Evolutionary conservation across 2,797 vertebrate species (phyloP).

Genomic region (Salarias fasciatus): DNA sequence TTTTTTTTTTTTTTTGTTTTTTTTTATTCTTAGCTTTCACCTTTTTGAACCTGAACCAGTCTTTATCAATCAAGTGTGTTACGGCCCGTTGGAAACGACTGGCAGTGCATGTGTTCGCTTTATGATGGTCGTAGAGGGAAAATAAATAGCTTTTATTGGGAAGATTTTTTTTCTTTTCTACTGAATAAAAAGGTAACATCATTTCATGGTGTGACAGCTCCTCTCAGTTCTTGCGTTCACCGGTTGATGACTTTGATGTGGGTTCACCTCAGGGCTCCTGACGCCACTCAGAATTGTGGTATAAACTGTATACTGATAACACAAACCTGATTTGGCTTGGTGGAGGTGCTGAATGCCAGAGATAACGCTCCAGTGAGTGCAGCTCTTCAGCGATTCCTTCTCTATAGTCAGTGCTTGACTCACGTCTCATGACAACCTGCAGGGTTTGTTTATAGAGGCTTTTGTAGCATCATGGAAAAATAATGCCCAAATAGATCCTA

Average conservation of each 20-base stretch:
- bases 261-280: conserved; percentile 51
- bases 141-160: conserved; percentile 39
- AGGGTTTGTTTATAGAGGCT: conserved; percentile 19
- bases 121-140: conserved; percentile 23
- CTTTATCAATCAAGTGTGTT: conserved; percentile 38
- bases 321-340: conserved; percentile 46
- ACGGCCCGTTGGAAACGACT: conserved; percentile 24
- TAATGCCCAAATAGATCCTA: not conserved
- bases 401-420: conserved; percentile 10
- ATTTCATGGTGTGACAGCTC: conserved; percentile 43
- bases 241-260: conserved; percentile 60
- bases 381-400: conserved; percentile 34
- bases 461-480: conserved; percentile 23
- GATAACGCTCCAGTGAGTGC: conserved; percentile 44
- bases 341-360: conserved; percentile 48
- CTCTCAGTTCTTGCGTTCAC: conserved; percentile 40
- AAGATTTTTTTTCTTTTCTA: conserved; percentile 39
- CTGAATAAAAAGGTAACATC: conserved; percentile 32
- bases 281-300: conserved; percentile 41
- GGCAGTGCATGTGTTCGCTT: conserved; percentile 33
- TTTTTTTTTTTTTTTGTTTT: conserved; percentile 34
- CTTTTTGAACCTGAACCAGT: conserved; percentile 23
- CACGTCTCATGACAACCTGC: conserved; percentile 26
- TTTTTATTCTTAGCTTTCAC: conserved; percentile 31
- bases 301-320: conserved; percentile 60